These are phyloP conservation scores for Lapara coniferarum DNA, from an alignment of 2,888 invertebrate species.

Conservation along the genomic window DNA sequence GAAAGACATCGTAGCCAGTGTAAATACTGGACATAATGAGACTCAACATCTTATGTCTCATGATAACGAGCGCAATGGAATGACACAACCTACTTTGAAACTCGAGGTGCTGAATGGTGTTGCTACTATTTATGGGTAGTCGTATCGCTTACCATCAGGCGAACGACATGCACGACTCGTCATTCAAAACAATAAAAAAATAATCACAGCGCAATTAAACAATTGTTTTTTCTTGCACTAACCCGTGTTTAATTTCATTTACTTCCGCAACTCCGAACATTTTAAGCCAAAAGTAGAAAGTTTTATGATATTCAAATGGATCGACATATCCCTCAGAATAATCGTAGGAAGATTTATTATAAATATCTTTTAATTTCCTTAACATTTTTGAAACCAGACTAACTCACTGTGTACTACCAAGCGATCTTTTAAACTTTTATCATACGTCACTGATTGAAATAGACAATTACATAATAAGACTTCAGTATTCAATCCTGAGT, in stretches of 20 bases:
- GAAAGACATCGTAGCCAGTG: no score
- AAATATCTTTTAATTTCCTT: constrained; percentile 48
- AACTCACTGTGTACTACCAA: background rate
- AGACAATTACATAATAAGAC: background rate
- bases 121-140: no score
- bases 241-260: constrained; percentile 16
- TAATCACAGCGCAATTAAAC: no score
- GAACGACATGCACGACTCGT: no score
- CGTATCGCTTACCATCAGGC: no score
- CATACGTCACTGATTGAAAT: background rate
- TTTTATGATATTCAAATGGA: constrained; percentile 58
- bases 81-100: no score
- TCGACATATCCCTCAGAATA: constrained; percentile 51
- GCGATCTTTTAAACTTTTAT: background rate
- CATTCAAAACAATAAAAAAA: no score
- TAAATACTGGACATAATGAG: no score
- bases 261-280: constrained; percentile 55
- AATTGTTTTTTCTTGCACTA: background rate
- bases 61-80: no score
- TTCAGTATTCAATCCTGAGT: background rate
- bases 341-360: constrained; percentile 54
- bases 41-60: no score
- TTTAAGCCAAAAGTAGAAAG: constrained; percentile 52
- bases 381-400: constrained; percentile 35
- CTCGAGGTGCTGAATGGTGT: no score